Conservation (phyloP, 2,888 invertebrate species). For the Romanomermis culicivorax region DNA sequence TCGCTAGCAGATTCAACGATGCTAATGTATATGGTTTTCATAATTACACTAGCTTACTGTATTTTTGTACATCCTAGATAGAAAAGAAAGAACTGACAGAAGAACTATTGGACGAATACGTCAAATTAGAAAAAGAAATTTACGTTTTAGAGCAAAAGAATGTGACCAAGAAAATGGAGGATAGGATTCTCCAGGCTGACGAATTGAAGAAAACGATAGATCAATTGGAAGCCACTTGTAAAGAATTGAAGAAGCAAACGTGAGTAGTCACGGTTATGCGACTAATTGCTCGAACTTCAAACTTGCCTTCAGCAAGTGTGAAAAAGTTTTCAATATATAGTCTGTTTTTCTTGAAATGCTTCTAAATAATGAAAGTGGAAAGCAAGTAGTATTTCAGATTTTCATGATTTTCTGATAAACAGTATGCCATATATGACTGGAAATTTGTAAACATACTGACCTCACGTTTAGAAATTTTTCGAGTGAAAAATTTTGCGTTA, state of each 20-base stretch:
- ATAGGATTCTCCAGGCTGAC: slow-evolving; percentile 26
- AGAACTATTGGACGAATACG: slow-evolving; percentile 26
- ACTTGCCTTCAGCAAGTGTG: too few relatives aligned
- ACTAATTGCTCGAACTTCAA: too few relatives aligned
- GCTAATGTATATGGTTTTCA: neutral
- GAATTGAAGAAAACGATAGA: slow-evolving; percentile 26
- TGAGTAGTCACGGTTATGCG: slow-evolving; percentile 18
- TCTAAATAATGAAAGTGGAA: too few relatives aligned
- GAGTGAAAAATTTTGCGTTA: too few relatives aligned
- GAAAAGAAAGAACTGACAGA: slow-evolving; percentile 22
- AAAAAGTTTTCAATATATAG: too few relatives aligned
- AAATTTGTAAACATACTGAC: too few relatives aligned
- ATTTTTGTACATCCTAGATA: slow-evolving; percentile 11
- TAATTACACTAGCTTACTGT: neutral
- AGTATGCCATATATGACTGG: too few relatives aligned
- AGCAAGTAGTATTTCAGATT: too few relatives aligned
- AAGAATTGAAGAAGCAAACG: slow-evolving; percentile 29
- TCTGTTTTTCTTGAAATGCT: too few relatives aligned
- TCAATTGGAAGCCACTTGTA: slow-evolving; percentile 27
- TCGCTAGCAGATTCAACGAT: neutral
- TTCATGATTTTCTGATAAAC: too few relatives aligned
- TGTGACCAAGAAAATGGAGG: slow-evolving; percentile 28
- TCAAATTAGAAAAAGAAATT: slow-evolving; percentile 31
- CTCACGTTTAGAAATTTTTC: too few relatives aligned
- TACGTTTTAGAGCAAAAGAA: slow-evolving; percentile 27